Conservation (phyloP, 2,888 invertebrate genomes). For the Stenchaetothrips biformis region DNA sequence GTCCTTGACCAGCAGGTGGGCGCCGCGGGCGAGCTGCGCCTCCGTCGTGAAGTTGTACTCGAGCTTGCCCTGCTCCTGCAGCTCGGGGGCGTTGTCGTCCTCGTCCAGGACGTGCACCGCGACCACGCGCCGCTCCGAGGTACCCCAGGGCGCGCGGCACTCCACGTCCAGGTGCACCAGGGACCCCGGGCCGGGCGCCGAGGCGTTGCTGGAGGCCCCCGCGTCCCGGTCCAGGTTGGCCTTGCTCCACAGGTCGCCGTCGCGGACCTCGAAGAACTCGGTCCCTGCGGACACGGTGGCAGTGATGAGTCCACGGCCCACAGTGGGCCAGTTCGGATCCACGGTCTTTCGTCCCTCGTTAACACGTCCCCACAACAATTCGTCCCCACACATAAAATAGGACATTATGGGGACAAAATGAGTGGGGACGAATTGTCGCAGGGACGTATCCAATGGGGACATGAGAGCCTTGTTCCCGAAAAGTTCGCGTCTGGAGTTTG, state of each 20-base stretch:
- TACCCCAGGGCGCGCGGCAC: background rate
- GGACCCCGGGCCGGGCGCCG: background rate
- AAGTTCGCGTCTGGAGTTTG: too few relatives aligned
- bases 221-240: background rate
- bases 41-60: conserved; percentile 14
- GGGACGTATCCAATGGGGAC: too few relatives aligned
- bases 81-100: conserved; percentile 8
- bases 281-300: background rate
- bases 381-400: too few relatives aligned
- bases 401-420: too few relatives aligned
- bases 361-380: too few relatives aligned
- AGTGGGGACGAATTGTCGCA: too few relatives aligned
- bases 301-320: too few relatives aligned
- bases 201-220: background rate
- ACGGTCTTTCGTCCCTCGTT: too few relatives aligned
- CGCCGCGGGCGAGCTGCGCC: background rate
- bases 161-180: background rate
- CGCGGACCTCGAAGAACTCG: conserved; percentile 3
- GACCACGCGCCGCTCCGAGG: background rate
- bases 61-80: background rate
- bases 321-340: too few relatives aligned
- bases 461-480: too few relatives aligned
- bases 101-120: background rate
- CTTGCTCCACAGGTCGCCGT: background rate
- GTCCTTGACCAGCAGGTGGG: background rate